Conservation (phyloP, 2,113 vertebrate genomes). For the Conger conger region DNA sequence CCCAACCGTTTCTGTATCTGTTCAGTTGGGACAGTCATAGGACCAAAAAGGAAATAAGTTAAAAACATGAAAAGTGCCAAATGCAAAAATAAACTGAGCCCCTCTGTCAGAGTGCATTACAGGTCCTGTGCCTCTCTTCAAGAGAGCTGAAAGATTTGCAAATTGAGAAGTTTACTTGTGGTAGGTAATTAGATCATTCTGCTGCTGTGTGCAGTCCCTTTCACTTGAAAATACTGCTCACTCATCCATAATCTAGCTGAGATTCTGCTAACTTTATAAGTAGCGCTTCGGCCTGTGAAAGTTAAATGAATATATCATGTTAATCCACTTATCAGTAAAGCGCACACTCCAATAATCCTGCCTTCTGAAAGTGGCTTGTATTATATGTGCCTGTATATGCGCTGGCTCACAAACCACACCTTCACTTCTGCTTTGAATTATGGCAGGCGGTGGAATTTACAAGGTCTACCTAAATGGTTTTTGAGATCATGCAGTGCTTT, state of each 20-base stretch:
- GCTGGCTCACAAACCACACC: neutral
- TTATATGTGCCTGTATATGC: neutral
- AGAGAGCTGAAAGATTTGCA: neutral
- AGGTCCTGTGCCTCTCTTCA: neutral
- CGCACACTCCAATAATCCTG: neutral
- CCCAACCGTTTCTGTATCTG: neutral
- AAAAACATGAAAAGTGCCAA: neutral
- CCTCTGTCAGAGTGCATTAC: neutral
- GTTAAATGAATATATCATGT: slow-evolving; percentile 4
- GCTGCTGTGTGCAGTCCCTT: neutral
- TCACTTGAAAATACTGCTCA: neutral
- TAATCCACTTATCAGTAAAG: neutral
- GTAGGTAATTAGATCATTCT: neutral
- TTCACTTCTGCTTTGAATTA: neutral
- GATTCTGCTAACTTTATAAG: neutral
- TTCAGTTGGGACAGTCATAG: neutral
- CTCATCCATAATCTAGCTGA: neutral
- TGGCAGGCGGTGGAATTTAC: neutral
- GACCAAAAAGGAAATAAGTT: neutral
- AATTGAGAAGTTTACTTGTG: neutral
- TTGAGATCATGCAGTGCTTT: neutral
- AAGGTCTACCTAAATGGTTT: neutral
- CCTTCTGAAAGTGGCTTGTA: neutral
- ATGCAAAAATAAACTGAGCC: neutral
- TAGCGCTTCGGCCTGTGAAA: neutral